These are phyloP conservation scores for Ectropis crepuscularia DNA, from an alignment of 2,888 invertebrate genomes.

Conservation along the genomic window DNA sequence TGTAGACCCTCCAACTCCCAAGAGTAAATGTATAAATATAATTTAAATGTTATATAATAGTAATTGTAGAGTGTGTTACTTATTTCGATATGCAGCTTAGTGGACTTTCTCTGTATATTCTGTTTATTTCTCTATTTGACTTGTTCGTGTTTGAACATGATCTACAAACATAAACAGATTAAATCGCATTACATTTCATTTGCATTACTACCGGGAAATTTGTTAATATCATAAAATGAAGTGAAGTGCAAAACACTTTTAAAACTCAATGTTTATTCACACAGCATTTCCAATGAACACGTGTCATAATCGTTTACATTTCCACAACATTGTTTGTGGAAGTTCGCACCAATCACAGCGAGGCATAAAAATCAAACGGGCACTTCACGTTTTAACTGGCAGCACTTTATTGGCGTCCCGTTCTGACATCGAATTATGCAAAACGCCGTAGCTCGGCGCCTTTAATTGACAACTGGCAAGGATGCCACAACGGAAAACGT, in stretches of 20 bases:
- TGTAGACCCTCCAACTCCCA: too few species aligned
- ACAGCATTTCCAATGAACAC: background rate
- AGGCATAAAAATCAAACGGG: conserved; percentile 35
- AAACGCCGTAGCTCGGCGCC: conserved; percentile 42
- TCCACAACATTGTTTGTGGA: background rate
- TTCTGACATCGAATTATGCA: conserved; percentile 54
- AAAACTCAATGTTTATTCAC: background rate
- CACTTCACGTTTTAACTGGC: conserved; percentile 43
- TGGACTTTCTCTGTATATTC: too few species aligned
- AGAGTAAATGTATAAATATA: too few species aligned
- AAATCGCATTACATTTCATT: too few species aligned
- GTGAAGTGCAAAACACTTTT: background rate
- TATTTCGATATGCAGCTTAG: too few species aligned
- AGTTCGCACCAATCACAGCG: conserved; percentile 28
- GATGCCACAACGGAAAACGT: background rate
- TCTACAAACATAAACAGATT: too few species aligned
- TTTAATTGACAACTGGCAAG: conserved; percentile 43
- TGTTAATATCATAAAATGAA: too few species aligned
- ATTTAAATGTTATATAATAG: too few species aligned
- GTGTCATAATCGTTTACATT: background rate
- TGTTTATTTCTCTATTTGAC: too few species aligned
- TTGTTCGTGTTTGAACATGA: too few species aligned
- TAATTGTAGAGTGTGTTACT: too few species aligned
- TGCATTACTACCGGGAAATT: too few species aligned
- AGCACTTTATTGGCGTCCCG: conserved; percentile 43